Evolutionary conservation across 2,888 invertebrate genomes (phyloP), one percentile per base, ranked within the genome.

Genomic region (Branchipolynoe longqiensis): DNA sequence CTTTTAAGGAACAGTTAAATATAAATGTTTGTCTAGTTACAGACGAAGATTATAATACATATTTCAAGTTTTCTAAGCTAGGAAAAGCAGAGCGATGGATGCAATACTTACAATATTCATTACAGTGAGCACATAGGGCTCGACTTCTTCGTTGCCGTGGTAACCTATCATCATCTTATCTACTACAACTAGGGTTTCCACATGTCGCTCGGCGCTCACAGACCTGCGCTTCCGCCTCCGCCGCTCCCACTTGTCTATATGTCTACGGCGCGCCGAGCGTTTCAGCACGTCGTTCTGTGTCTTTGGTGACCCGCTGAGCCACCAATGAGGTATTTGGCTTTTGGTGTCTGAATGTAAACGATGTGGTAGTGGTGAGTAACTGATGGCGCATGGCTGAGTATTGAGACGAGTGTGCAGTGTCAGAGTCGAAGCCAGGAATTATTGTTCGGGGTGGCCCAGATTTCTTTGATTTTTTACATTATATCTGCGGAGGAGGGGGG

Each of bases 121-220:
- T 89, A 98, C 96, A 84, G 97, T 97, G 82, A 98, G 95, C 41
- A 98, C 95, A 94, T 98, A 98, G 4, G 96, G 96, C 93, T 97
- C 96, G 89, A 97, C 95, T 91, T 96, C 96, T 89, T 96, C 95
- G 36, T 88, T 88, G 90, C 91, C 90, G 86, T 93, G 92, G 88
- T 91, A 93, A 38, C 89, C 89, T 54, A 92, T 90, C 92, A 93
- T 92, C 86, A 86, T 89, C 82, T 89, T 90, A 88, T 93, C 93
- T 0, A 91, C 92, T 12, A 93, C 93, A 25, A 93, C 93, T 78
- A 93, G 85, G 0, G 92, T 93, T 86, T 93, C 93, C 33, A 93
- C 92, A 59, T 91, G 90, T 56, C 91, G 87, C 74, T 92, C 91
- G 18, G 22, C 86, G 87, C 87, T 90, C n/a, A 90, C 89, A 12